A percentile compares a stretch with the other conserved stretches of the same genome.
Conservation (phyloP, 2,113 vertebrate genomes). For the Ellobius talpinus region DNA sequence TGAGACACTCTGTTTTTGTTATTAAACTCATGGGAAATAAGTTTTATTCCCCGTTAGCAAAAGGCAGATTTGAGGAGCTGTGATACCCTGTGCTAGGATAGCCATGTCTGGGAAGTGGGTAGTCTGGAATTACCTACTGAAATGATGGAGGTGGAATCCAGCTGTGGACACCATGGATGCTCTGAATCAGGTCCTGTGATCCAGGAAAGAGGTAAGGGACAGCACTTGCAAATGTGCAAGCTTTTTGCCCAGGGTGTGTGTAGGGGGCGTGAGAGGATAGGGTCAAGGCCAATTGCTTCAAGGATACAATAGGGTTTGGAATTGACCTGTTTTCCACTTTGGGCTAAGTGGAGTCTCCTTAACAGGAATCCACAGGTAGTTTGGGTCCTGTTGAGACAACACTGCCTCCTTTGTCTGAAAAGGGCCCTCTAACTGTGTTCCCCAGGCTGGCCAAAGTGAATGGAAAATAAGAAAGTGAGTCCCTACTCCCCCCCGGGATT, state of each 20-base stretch:
- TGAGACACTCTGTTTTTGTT: background rate
- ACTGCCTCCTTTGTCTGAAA: background rate
- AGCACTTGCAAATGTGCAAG: background rate
- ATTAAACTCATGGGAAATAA: no score
- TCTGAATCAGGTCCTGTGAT: background rate
- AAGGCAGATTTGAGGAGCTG: background rate
- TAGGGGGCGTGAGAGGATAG: background rate
- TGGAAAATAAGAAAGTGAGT: background rate
- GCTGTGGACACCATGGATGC: no score
- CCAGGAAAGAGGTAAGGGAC: background rate
- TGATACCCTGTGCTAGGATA: background rate
- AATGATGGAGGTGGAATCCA: background rate
- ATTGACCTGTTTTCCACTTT: background rate
- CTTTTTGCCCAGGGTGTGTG: background rate
- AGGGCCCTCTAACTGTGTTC: background rate
- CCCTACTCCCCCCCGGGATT: accelerated
- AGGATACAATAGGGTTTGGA: background rate
- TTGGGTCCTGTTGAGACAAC: background rate
- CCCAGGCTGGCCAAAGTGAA: accelerated
- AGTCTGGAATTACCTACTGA: background rate
- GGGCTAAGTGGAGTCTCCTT: background rate
- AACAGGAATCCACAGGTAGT: background rate
- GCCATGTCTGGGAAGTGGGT: no score
- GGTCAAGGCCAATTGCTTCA: no score
- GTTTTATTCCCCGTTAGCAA: background rate